Evolutionary conservation across 2,888 invertebrate genomes (phyloP).

Genomic region (Bugula neritina): DNA sequence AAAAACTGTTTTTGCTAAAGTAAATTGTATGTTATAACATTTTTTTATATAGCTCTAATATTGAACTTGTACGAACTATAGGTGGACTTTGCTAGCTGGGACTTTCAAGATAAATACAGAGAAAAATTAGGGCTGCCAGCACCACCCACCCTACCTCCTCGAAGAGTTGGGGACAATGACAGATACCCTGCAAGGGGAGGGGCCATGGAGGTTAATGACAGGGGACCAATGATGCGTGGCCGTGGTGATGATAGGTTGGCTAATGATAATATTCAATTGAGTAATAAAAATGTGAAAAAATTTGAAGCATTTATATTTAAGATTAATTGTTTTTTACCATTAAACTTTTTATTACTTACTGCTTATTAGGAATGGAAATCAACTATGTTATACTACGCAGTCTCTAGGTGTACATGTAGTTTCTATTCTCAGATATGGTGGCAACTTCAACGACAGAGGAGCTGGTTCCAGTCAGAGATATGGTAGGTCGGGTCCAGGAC

Average conservation of each 20-base stretch:
- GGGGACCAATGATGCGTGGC: not conserved
- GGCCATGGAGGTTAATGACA: not conserved
- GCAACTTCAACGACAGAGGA: not conserved
- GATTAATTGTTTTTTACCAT: too few relatives aligned
- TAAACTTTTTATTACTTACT: too few relatives aligned
- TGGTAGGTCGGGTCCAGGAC: not conserved
- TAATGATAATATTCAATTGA: too few relatives aligned
- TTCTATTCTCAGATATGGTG: not conserved
- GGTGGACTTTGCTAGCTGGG: slow-evolving; percentile 94
- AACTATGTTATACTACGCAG: too few relatives aligned
- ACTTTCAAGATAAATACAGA: slow-evolving; percentile 86
- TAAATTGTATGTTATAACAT: too few relatives aligned
- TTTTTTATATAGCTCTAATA: too few relatives aligned
- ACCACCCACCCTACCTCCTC: slow-evolving; percentile 5
- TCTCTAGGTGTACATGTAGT: not conserved
- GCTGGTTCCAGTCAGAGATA: not conserved
- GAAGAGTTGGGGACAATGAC: slow-evolving; percentile 15
- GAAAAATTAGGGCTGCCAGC: slow-evolving; percentile 71
- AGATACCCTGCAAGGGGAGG: not conserved
- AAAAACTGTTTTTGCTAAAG: too few relatives aligned
- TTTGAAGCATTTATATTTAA: too few relatives aligned
- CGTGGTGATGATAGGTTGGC: slow-evolving; percentile 4
- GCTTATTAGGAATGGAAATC: too few relatives aligned
- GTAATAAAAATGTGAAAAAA: too few relatives aligned
- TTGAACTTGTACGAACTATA: too few relatives aligned